Evolutionary conservation across 2,888 invertebrate genomes (phyloP).

Genomic region (Acleris laterana): DNA sequence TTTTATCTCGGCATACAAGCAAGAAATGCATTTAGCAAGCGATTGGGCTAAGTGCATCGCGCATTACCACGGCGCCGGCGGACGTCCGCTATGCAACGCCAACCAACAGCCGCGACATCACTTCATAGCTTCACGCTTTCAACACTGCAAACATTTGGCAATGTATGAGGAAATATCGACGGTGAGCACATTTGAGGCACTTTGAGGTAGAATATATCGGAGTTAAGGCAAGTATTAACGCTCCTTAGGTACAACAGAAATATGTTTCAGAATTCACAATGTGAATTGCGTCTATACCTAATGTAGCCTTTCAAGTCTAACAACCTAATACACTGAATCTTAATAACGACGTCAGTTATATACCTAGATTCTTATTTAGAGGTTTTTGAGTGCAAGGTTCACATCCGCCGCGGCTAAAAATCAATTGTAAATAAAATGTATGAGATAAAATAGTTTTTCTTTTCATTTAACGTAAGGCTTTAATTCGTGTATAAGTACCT

Average conservation of each 20-base stretch:
- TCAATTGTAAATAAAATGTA: too few relatives aligned
- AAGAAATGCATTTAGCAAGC: conserved; percentile 48
- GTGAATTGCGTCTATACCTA: too few relatives aligned
- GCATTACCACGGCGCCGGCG: conserved; percentile 80
- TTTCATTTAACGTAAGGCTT: too few relatives aligned
- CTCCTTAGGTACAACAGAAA: neutral
- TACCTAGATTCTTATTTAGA: too few relatives aligned
- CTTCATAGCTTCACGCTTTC: conserved; percentile 65
- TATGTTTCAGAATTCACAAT: neutral
- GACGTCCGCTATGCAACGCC: conserved; percentile 61
- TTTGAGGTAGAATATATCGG: neutral
- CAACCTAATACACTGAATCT: too few relatives aligned
- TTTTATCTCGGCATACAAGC: conserved; percentile 38
- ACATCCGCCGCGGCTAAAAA: too few relatives aligned
- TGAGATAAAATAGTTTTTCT: too few relatives aligned
- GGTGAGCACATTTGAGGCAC: neutral
- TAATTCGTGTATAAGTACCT: too few relatives aligned
- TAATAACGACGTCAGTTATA: too few relatives aligned
- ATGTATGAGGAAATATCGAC: conserved; percentile 35
- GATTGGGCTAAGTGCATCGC: conserved; percentile 67
- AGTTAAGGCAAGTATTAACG: too few relatives aligned
- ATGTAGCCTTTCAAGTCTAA: too few relatives aligned
- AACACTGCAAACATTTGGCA: conserved; percentile 61
- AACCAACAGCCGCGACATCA: conserved; percentile 51
- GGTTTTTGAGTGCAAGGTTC: too few relatives aligned